Conservation (phyloP, 1,140 invertebrate species). For the Lycorma delicatula region DNA sequence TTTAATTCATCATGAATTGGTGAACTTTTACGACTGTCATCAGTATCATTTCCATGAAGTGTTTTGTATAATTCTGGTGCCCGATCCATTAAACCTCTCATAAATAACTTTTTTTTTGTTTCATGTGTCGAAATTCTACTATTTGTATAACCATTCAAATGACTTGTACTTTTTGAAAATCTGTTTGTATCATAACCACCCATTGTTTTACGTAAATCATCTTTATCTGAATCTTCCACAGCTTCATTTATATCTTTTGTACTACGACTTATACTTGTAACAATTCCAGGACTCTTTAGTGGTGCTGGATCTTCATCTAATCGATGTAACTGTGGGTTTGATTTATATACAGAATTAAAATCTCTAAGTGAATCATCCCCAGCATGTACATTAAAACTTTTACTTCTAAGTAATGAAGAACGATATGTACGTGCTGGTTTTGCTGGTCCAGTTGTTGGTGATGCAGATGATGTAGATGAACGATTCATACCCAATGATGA, state of each 20-base stretch:
- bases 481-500: conserved; percentile 12
- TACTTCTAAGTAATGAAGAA: conserved; percentile 61
- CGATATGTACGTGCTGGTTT: conserved; percentile 68
- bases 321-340: conserved; percentile 61
- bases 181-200: conserved; percentile 39
- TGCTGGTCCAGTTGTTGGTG: conserved; percentile 45
- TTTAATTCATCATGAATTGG: conserved; percentile 33
- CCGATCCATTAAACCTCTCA: conserved; percentile 58
- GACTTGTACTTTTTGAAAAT: conserved; percentile 45
- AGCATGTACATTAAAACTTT: conserved; percentile 74
- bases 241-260: conserved; percentile 52
- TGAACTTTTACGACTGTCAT: conserved; percentile 25
- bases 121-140: conserved; percentile 29
- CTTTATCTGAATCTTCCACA: conserved; percentile 34
- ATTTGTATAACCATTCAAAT: conserved; percentile 39
- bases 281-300: conserved; percentile 72
- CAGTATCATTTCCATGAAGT: conserved; percentile 51
- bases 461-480: conserved; percentile 23
- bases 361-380: conserved; percentile 20
- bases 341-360: conserved; percentile 51
- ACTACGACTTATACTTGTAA: conserved; percentile 72
- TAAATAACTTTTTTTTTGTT: conserved; percentile 57
- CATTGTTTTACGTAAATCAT: conserved; percentile 23
- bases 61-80: conserved; percentile 66
- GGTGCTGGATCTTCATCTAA: conserved; percentile 58